A percentile compares a stretch with the other conserved stretches of the same genome.
These are phyloP conservation scores for Zosterops borbonicus DNA, from an alignment of 2,113 vertebrate species.

Conservation along the genomic window DNA sequence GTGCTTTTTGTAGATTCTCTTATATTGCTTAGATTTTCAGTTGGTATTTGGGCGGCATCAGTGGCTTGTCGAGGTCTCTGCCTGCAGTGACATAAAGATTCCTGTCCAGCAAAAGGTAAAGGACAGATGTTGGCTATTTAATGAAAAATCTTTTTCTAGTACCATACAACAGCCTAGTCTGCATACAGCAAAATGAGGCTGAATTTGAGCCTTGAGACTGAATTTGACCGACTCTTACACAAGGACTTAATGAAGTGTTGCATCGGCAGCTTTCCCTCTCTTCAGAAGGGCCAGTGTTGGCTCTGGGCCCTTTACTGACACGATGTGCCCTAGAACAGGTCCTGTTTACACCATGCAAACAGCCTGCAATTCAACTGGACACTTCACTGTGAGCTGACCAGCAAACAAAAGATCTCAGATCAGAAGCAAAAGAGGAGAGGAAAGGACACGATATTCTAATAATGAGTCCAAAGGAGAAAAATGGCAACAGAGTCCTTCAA, in stretches of 20 bases:
- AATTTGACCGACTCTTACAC: not conserved
- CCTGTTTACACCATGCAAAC: not conserved
- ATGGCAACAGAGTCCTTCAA: not conserved
- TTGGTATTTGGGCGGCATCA: not conserved
- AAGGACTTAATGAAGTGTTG: not conserved
- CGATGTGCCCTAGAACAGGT: fast-evolving
- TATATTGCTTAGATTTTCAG: not conserved
- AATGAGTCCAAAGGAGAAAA: not conserved
- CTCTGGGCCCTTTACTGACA: not conserved
- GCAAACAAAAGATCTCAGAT: not conserved
- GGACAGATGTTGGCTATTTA: not conserved
- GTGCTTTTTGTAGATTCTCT: not conserved
- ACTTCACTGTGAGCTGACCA: not conserved
- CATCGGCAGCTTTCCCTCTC: fast-evolving
- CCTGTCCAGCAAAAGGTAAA: not conserved
- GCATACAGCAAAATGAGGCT: not conserved
- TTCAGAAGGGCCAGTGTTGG: fast-evolving
- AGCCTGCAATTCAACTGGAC: not conserved
- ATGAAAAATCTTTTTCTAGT: not conserved
- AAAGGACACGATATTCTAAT: not conserved
- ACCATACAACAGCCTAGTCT: not conserved
- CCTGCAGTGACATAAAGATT: not conserved
- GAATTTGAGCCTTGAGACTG: not conserved
- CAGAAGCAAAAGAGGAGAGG: not conserved
- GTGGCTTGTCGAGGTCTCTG: fast-evolving